Evolutionary conservation across 2,797 vertebrate species (phyloP), one percentile per base, ranked within the genome.

Genomic region (Toxotes lorentzi): DNA sequence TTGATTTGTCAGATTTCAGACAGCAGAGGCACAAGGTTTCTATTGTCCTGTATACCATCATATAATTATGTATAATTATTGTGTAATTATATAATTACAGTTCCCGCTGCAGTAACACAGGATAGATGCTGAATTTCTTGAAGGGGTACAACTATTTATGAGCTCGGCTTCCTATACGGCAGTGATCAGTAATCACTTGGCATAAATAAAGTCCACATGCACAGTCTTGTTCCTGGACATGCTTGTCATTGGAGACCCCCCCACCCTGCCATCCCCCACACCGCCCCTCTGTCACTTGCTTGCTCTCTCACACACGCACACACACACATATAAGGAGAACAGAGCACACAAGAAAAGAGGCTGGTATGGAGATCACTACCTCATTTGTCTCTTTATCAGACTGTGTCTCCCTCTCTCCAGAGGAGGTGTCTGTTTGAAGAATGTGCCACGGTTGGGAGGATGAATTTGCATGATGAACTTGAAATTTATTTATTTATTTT

Each of bases 361-460:
- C 95, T 95, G 93, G 88, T 95, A 93, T 96, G 94, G 95, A 95
- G 94, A 94, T 93, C 85, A 94, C 90, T 87, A 92, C 93, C 96
- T 98, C 96, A 89, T 98, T 98, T 97, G 96, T 98, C 97, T 97
- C 95, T 95, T 94, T 94, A 95, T 95, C 93, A 91, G 92, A 85
- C 92, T 95, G 91, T 92, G 95, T 97, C 91, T 93, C 90, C 82
- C 88, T 86, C 91, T 91, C 91, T 91, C 92, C 92, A 96, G 96
- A 96, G 96, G 96, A 97, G 95, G 90, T 97, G 96, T 97, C 97
- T 93, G 70, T 97, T 97, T 99, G 97, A 98, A 97, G 96, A 98
- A 98, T 98, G 96, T 96, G 94, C 93, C 92, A 95, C 93, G 93
- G 94, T 95, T 94, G 94, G 92, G 94, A 95, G 96, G 95, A 96